phyloP scores from a whole-genome alignment of 2,113 vertebrate genomes.

The Xyrauchen texanus region DNA sequence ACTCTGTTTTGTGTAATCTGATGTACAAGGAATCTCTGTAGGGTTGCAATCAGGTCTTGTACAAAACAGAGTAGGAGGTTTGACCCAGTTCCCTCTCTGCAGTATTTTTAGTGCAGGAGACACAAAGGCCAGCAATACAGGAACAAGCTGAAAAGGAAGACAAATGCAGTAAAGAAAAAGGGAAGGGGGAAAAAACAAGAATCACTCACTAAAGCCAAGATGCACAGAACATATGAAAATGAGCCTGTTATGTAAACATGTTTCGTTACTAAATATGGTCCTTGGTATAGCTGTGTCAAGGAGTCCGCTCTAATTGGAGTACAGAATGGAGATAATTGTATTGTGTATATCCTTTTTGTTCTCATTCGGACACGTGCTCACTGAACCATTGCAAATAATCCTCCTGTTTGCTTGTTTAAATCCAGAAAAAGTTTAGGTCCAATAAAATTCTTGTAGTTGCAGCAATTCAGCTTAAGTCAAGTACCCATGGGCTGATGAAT shows the following conservation, averaged over 20 bases:
- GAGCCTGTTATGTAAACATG: neutral
- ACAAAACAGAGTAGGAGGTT: slow-evolving; percentile 27
- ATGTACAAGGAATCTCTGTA: neutral
- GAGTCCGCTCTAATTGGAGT: slow-evolving; percentile 18
- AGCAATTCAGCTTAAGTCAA: neutral
- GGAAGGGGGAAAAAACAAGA: slow-evolving; percentile 27
- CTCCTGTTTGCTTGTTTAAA: slow-evolving; percentile 22
- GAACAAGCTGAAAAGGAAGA: slow-evolving; percentile 30
- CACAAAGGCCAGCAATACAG: slow-evolving; percentile 56
- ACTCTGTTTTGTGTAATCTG: neutral
- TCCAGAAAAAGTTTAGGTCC: neutral
- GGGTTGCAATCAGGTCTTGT: slow-evolving; percentile 28
- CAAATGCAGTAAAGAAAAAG: slow-evolving; percentile 41
- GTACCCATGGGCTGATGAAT: neutral
- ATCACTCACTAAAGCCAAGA: neutral
- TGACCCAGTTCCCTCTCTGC: slow-evolving; percentile 66
- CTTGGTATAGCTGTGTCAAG: neutral
- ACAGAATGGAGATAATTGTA: neutral
- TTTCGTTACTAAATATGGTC: neutral
- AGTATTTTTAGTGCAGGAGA: slow-evolving; percentile 60
- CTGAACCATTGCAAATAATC: slow-evolving; percentile 25
- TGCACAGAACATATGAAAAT: neutral
- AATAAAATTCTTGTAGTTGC: neutral
- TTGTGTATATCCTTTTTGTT: neutral
- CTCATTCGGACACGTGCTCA: neutral